Percentiles rank a stretch among this genome's conserved stretches.
These are phyloP conservation scores for Hystrix brachyura DNA, from an alignment of 2,113 vertebrate species.

Conservation along the genomic window DNA sequence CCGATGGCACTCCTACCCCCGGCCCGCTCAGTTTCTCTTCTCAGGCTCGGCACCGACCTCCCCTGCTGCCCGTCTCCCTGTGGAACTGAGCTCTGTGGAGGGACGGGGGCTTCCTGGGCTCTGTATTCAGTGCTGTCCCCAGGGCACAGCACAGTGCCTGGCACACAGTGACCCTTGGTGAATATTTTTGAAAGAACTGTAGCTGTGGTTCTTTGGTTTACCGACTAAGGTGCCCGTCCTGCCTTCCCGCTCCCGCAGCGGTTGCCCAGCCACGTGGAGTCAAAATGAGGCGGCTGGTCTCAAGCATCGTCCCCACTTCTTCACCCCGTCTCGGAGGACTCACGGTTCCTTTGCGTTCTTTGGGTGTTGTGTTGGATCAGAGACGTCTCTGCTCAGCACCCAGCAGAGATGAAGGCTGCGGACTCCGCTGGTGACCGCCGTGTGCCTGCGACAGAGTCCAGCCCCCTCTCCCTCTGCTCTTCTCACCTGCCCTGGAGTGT, in stretches of 20 bases:
- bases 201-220: not conserved
- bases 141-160: not conserved
- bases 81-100: not conserved
- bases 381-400: not conserved
- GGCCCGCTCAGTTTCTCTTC: not conserved
- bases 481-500: not conserved
- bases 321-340: not conserved
- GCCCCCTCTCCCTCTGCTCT: not conserved
- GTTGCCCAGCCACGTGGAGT: not conserved
- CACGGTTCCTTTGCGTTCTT: rapidly evolving
- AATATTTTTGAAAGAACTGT: not conserved
- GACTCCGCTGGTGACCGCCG: rapidly evolving
- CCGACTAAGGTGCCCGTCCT: not conserved
- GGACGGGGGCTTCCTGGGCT: not conserved
- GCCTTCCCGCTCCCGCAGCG: not conserved
- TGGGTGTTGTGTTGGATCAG: not conserved
- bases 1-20: not conserved
- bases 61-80: too few species aligned
- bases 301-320: not conserved
- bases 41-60: rapidly evolving
- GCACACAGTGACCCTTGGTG: not conserved
- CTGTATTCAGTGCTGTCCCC: not conserved
- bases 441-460: not conserved
- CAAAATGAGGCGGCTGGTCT: not conserved
- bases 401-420: not conserved